Percentiles rank a stretch among this genome's conserved stretches.
These are phyloP conservation scores for Pholis gunnellus DNA, from an alignment of 2,113 vertebrate species.

Conservation along the genomic window DNA sequence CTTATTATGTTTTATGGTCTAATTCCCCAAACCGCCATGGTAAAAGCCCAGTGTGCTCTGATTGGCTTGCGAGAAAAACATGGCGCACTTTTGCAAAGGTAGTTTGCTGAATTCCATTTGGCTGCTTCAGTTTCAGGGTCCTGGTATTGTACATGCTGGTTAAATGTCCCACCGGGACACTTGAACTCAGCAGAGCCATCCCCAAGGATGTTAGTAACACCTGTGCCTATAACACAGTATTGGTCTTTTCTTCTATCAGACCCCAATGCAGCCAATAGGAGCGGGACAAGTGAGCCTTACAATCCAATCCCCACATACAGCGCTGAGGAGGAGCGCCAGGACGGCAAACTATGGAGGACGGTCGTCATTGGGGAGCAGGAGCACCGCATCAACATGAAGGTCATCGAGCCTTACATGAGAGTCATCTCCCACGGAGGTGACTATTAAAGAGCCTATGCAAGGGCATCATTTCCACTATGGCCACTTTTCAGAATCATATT, in stretches of 20 bases:
- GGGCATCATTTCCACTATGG: no score
- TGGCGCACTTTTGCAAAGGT: no score
- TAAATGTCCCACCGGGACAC: not conserved
- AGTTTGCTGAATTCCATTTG: not conserved
- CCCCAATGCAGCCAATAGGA: constrained; percentile 55
- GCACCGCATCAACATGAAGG: constrained; percentile 98
- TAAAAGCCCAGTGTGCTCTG: not conserved
- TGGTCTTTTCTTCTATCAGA: constrained; percentile 58
- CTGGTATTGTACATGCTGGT: no score
- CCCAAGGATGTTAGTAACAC: not conserved
- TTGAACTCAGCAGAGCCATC: not conserved
- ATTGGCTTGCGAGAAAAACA: no score
- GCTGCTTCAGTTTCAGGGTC: not conserved
- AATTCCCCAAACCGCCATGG: not conserved
- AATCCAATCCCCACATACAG: constrained; percentile 92
- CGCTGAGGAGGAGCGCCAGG: constrained; percentile 92
- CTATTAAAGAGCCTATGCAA: not conserved
- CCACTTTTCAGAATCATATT: not conserved
- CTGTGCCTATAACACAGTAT: not conserved
- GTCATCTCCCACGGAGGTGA: constrained; percentile 98
- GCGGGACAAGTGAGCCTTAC: constrained; percentile 54
- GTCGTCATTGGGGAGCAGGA: constrained; percentile 98
- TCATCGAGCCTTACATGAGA: constrained; percentile 95
- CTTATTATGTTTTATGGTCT: not conserved
- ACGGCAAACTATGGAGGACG: constrained; percentile 92